Conservation (phyloP, 1,140 invertebrate species). For the fruit fly (Drosophila melanogaster) region Release_6_plus_ISO1_MT NC_004354.4:19226001-19226500, state of each 20-base stretch:
- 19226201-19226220: too few relatives aligned
- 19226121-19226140: constrained; percentile 4
- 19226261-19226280: too few relatives aligned
- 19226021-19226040: too few relatives aligned
- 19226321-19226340: background rate
- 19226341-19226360: background rate
- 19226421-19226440: constrained; percentile 68
- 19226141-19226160: constrained; percentile 8
- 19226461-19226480: constrained; percentile 45
- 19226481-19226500: constrained; percentile 36
- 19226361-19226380: constrained; percentile 34
- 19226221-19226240: too few relatives aligned
- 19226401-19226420: background rate
- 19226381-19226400: constrained; percentile 9
- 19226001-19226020: background rate
- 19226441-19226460: constrained; percentile 21
- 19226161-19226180: background rate
- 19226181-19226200: background rate
- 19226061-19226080: constrained; percentile 27
- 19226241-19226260: too few relatives aligned
- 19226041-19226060: constrained; percentile 37
- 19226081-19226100: background rate
- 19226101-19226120: constrained; percentile 15
- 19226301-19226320: background rate
- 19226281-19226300: too few relatives aligned